A percentile compares a stretch with the other conserved stretches of the same genome.
phyloP scores from a whole-genome alignment of 1,140 invertebrate species.

The Chironomus striatipennis region DNA sequence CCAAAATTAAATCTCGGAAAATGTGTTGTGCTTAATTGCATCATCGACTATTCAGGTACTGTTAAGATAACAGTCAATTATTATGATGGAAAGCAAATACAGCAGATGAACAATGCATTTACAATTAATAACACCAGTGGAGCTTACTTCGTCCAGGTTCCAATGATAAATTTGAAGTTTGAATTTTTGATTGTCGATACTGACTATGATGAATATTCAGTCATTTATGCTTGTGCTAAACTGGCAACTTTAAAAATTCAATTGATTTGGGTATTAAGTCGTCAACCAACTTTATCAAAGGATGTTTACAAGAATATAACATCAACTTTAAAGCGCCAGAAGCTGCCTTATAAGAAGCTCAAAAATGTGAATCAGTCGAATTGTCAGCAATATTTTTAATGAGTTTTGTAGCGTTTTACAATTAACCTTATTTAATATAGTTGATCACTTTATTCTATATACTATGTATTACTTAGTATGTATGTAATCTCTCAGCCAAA shows the following conservation, averaged over 20 bases:
- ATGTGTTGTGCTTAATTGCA: neutral
- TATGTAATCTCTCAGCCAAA: neutral
- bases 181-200: neutral
- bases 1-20: neutral
- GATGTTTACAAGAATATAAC: neutral
- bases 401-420: too few relatives aligned
- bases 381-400: neutral
- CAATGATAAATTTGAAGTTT: neutral
- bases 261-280: neutral
- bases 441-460: neutral
- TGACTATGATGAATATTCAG: neutral
- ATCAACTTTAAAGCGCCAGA: neutral
- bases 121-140: neutral
- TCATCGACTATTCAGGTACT: neutral
- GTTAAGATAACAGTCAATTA: neutral
- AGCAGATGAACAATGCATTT: neutral
- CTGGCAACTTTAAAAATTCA: neutral
- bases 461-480: neutral
- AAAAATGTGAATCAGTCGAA: neutral
- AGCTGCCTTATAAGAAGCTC: neutral
- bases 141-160: neutral
- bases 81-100: conserved; percentile 8
- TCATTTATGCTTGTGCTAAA: neutral
- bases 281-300: neutral
- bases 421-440: neutral